Percentiles rank a stretch among this genome's conserved stretches.
phyloP scores from a whole-genome alignment of 2,888 invertebrate species.

The Abrostola tripartita region DNA sequence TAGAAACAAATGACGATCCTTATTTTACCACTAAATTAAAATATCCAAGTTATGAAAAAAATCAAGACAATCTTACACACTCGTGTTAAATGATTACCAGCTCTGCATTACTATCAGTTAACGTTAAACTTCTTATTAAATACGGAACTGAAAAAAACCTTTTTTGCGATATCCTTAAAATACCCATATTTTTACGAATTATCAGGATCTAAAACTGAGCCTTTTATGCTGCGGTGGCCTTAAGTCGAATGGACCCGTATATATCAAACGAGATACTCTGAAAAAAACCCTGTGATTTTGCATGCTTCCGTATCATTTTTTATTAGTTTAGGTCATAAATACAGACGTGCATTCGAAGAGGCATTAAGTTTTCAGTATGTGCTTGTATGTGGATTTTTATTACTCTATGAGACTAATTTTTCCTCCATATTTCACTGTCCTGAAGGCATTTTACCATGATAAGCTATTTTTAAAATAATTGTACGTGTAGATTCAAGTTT shows the following conservation, averaged over 20 bases:
- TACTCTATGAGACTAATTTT: conserved; percentile 4
- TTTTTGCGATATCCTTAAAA: not conserved
- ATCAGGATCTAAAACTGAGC: conserved; percentile 1
- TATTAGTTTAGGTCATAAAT: too few relatives aligned
- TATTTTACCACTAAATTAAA: too few relatives aligned
- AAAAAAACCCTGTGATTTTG: too few relatives aligned
- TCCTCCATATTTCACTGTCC: conserved; percentile 5
- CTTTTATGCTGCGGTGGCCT: not conserved
- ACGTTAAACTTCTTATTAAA: not conserved
- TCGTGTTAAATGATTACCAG: too few relatives aligned
- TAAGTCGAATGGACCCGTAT: not conserved
- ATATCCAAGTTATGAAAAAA: too few relatives aligned
- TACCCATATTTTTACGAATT: conserved; percentile 1
- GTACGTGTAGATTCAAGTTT: too few relatives aligned
- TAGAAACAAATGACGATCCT: too few relatives aligned
- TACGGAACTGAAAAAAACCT: not conserved
- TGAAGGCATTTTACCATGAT: not conserved
- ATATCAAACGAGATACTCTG: too few relatives aligned
- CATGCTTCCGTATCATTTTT: too few relatives aligned
- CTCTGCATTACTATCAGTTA: too few relatives aligned
- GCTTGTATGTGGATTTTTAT: conserved; percentile 15
- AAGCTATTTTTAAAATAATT: conserved; percentile 8
- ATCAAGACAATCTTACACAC: too few relatives aligned
- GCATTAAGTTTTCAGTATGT: not conserved
- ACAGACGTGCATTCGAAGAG: not conserved